Conservation (phyloP, 2,888 invertebrate genomes). For the Coelinius sp. region DNA sequence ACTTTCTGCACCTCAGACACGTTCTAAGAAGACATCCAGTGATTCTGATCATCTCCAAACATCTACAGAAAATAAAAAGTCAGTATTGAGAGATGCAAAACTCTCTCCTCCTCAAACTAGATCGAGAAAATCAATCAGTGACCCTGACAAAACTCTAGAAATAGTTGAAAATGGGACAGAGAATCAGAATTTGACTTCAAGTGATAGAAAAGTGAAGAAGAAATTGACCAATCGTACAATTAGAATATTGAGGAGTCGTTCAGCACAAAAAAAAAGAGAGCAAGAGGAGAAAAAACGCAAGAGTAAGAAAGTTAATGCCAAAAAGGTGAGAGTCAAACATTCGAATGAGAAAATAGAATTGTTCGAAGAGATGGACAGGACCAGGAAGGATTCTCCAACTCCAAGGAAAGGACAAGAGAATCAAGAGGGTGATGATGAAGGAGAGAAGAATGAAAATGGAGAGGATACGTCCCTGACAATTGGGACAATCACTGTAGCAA, state of each 20-base stretch:
- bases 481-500: neutral
- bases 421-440: neutral
- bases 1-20: neutral
- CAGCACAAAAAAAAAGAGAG: neutral
- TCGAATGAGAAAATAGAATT: neutral
- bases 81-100: neutral
- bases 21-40: neutral
- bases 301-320: slow-evolving; percentile 1
- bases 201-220: neutral
- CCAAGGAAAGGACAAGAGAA: neutral
- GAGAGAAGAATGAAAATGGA: neutral
- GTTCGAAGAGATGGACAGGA: neutral
- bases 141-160: neutral
- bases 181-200: neutral
- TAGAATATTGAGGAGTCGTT: neutral
- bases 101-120: neutral
- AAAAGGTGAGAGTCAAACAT: slow-evolving; percentile 29
- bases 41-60: neutral
- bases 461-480: neutral
- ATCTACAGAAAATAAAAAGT: neutral
- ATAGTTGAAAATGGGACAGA: neutral
- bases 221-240: neutral
- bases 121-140: neutral
- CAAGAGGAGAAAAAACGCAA: neutral
- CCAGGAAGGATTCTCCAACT: neutral